Percentiles rank a stretch among this genome's conserved stretches.
Evolutionary conservation across 2,888 invertebrate genomes (phyloP).

Genomic region (Pheosia gnoma): DNA sequence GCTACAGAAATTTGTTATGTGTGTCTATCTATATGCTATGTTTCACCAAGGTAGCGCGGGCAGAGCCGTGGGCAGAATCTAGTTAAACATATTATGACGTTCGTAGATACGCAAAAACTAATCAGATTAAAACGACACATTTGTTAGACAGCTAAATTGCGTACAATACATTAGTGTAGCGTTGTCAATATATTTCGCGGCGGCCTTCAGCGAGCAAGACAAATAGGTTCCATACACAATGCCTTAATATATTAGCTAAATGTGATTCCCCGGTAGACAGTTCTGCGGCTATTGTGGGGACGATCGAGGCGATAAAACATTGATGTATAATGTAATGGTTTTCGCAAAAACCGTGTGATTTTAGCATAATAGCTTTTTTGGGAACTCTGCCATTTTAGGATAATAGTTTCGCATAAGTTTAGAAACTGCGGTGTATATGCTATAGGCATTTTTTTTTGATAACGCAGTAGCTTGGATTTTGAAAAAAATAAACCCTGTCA

Average conservation of each 20-base stretch:
- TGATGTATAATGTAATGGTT: constrained; percentile 8
- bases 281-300: not conserved
- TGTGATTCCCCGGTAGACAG: constrained; percentile 3
- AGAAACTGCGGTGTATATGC: too few species aligned
- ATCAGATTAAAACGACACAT: not conserved
- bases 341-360: not conserved
- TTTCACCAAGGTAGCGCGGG: too few species aligned
- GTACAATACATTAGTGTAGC: not conserved
- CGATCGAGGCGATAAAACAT: not conserved
- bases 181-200: not conserved
- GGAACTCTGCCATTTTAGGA: too few species aligned
- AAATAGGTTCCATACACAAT: constrained; percentile 18
- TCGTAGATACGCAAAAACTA: not conserved
- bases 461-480: too few species aligned
- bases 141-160: not conserved
- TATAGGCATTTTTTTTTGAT: too few species aligned
- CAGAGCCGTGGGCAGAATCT: too few species aligned
- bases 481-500: too few species aligned
- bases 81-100: too few species aligned
- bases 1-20: too few species aligned
- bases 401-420: too few species aligned
- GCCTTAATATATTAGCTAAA: constrained; percentile 14
- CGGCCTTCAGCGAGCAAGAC: not conserved
- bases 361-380: too few species aligned
- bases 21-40: too few species aligned